phyloP scores from a whole-genome alignment of 2,113 vertebrate species.

The Ondatra zibethicus region DNA sequence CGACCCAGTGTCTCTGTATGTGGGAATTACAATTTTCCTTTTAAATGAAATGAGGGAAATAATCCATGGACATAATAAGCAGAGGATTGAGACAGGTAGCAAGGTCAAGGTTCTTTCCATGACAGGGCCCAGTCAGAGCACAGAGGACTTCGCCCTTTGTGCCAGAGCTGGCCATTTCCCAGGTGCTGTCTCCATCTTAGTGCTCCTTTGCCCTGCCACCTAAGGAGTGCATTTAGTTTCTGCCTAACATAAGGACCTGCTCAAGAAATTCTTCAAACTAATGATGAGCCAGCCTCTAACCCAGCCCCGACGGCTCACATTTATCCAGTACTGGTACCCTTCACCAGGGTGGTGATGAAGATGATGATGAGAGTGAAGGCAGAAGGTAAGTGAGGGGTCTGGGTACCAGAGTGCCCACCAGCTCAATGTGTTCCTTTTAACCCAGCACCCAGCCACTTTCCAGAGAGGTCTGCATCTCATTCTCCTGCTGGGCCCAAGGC shows the following conservation, averaged over 20 bases:
- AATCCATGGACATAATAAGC: not conserved
- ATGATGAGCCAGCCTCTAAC: not conserved
- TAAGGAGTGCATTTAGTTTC: not conserved
- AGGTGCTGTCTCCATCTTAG: not conserved
- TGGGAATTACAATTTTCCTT: not conserved
- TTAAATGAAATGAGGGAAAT: not conserved
- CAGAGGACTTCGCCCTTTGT: not conserved
- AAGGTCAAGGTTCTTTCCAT: not conserved
- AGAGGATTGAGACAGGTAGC: not conserved
- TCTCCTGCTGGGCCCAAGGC: not conserved
- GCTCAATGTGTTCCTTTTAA: not conserved
- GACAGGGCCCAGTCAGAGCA: no score
- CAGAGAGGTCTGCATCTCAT: not conserved
- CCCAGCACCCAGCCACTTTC: not conserved
- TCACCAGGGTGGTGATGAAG: rapidly evolving
- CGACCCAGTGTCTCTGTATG: not conserved
- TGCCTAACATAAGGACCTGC: not conserved
- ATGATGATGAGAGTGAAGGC: not conserved
- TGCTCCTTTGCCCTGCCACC: not conserved
- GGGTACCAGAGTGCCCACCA: rapidly evolving
- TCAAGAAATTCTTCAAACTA: not conserved
- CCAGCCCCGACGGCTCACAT: not conserved
- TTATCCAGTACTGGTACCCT: not conserved
- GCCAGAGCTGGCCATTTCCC: not conserved
- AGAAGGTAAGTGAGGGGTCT: no score